Percentiles rank a stretch among this genome's conserved stretches.
Evolutionary conservation across 2,113 vertebrate species (phyloP).

Genomic region (Phaethon lepturus): DNA sequence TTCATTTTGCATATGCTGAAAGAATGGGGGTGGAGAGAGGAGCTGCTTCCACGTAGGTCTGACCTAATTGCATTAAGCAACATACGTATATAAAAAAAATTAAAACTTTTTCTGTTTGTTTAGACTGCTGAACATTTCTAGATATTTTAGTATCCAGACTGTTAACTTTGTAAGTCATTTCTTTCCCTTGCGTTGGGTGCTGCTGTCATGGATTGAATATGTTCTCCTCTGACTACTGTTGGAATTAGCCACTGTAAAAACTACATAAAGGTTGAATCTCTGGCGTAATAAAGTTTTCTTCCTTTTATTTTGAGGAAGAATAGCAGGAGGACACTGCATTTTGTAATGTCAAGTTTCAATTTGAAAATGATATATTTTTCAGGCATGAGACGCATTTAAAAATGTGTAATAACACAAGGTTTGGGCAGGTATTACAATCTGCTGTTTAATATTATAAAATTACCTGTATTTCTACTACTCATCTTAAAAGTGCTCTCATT

Average conservation of each 20-base stretch:
- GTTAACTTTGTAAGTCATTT: neutral
- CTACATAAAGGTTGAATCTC: neutral
- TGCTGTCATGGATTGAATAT: neutral
- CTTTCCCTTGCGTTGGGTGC: neutral
- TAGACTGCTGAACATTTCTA: neutral
- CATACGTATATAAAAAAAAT: neutral
- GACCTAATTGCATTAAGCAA: neutral
- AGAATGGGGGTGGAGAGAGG: neutral
- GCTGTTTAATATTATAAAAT: neutral
- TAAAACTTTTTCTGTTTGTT: neutral
- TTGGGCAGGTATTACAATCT: neutral
- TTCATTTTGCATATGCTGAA: neutral
- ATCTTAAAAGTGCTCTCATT: neutral
- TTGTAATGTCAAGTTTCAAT: neutral
- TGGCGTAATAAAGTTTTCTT: conserved; percentile 20
- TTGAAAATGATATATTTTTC: neutral
- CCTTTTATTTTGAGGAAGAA: conserved; percentile 17
- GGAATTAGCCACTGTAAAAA: neutral
- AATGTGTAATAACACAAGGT: neutral
- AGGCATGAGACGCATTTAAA: neutral
- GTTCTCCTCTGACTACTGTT: conserved; percentile 18
- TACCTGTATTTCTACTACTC: neutral
- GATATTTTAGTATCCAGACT: neutral
- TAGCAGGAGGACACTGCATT: neutral
- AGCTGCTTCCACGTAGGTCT: neutral